Base-by-base conservation (phyloP, 2,888 invertebrate species). In the Ectropis crepuscularia region DNA sequence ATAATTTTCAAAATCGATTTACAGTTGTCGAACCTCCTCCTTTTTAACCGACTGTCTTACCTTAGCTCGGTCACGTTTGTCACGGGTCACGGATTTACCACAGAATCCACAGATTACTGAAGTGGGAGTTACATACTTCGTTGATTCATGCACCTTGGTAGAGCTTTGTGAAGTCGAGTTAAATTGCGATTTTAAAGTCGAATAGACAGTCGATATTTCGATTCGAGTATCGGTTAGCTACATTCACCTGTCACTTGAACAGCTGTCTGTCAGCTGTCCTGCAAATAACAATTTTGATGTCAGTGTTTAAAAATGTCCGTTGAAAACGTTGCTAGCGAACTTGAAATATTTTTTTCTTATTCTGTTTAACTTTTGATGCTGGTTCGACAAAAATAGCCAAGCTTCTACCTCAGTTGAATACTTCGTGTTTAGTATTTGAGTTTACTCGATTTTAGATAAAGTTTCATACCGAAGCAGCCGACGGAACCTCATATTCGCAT, bases 401-500 rank as follows among this genome's bases (percentile, higher is more conserved):
- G 53, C 28, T 16, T 49, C 4, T 38, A n/a, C 36, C 16, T 28
- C 36, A 48, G 6, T 54, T 49, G 12, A 7, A 36, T 58, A 36
- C n/a, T 38, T 10, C 10, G 39, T n/a, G 51, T 42, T 53, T 12
- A 16, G 48, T 12, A 45, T 6, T 28, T 5, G n/a, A 37, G n/a
- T 53, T 43, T 43, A 16, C 38, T 42, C 37, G 7, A 28, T 11
- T 48, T 48, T 39, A 8, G 12, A 53, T 57, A 41, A 39, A 48
- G 7, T 41, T 41, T 57, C n/a, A 12, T 55, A 42, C 39, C 7
- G 7, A 47, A 55, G 10, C 10, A 47, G 12, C 37, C 6, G 12
- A 45, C 45, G n/a, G 39, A 57, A 57, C 59, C 42, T 38, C 8
- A 36, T 7, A 38, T 57, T 72, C 86, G 86, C 81, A 89, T 88